Conservation (phyloP, 2,113 vertebrate genomes). For the Sturnus vulgaris region DNA sequence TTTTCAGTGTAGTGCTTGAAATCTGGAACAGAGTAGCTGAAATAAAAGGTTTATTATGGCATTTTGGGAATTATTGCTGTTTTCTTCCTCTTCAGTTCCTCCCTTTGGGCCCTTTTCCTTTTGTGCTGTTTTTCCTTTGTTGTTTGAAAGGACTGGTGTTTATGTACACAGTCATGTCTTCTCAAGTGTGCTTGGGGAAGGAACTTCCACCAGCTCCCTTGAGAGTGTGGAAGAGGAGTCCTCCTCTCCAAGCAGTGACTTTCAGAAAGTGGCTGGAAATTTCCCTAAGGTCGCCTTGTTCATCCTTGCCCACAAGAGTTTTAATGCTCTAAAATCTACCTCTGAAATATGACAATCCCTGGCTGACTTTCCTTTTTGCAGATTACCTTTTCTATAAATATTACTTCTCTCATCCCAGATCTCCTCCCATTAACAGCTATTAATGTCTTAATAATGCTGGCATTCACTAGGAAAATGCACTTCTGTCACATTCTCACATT, state of each 20-base stretch:
- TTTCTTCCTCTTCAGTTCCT: not conserved
- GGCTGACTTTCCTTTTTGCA: not conserved
- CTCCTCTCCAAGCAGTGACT: not conserved
- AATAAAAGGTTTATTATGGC: not conserved
- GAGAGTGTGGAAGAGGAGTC: not conserved
- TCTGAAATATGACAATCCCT: not conserved
- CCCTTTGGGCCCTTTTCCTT: not conserved
- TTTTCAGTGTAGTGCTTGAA: not conserved
- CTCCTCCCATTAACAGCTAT: not conserved
- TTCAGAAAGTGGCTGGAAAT: not conserved
- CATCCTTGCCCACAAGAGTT: not conserved
- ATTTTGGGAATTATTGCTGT: not conserved
- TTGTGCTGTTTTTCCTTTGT: not conserved
- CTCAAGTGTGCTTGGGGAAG: not conserved
- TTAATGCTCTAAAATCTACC: not conserved
- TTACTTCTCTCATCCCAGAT: not conserved
- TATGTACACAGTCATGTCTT: not conserved
- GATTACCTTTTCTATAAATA: not conserved
- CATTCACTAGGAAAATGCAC: constrained; percentile 23
- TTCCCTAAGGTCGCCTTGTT: constrained; percentile 9
- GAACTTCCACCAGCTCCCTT: not conserved
- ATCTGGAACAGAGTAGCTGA: not conserved
- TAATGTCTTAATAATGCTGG: constrained; percentile 15
- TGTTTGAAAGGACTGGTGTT: not conserved
- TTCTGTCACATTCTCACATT: not conserved